Conservation (phyloP, 1,140 invertebrate species). For the Ceratina japonica region DNA sequence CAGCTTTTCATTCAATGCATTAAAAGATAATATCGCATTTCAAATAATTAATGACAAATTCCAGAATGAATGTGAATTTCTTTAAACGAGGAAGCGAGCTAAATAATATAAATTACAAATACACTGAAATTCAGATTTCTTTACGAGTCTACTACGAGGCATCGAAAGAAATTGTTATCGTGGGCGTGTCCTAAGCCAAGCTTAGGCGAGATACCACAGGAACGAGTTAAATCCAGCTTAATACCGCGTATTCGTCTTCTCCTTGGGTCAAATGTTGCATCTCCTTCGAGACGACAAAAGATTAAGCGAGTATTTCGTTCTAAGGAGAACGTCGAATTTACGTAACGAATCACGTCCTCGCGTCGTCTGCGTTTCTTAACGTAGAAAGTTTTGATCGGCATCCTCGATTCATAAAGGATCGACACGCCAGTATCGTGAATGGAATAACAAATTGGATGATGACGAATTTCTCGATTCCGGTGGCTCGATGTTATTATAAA, state of each 20-base stretch:
- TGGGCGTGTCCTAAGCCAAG: constrained; percentile 5
- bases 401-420: constrained; percentile 44
- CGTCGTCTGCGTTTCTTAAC: not conserved
- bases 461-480: not conserved
- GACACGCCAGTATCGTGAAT: constrained; percentile 7
- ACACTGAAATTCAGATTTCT: not conserved
- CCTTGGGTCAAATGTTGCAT: too few species aligned
- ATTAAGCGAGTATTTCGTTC: constrained; percentile 1
- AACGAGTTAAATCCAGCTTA: constrained; percentile 8
- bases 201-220: not conserved
- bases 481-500: not conserved
- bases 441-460: constrained; percentile 21
- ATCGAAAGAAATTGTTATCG: not conserved
- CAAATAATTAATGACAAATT: too few species aligned
- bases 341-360: not conserved
- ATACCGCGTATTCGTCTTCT: not conserved
- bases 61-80: too few species aligned
- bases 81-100: too few species aligned
- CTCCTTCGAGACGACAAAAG: not conserved
- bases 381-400: constrained; percentile 34
- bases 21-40: too few species aligned
- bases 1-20: too few species aligned
- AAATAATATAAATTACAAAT: too few species aligned
- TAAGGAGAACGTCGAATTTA: not conserved
- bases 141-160: too few species aligned